Conservation (phyloP, 1,140 invertebrate genomes). For the Contarinia nasturtii region DNA sequence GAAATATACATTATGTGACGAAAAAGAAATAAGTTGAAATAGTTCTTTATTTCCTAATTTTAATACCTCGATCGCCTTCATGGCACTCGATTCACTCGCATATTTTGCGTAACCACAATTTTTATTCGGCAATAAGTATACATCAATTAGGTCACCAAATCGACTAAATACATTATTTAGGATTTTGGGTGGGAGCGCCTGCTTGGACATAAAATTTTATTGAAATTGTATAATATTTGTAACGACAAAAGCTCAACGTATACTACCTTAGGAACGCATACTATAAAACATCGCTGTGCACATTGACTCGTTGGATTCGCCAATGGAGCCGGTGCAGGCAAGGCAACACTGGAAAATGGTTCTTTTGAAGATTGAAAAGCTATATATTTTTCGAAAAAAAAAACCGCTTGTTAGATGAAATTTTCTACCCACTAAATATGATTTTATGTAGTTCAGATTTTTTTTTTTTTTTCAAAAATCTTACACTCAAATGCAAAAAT, state of each 20-base stretch:
- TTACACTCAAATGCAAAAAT: constrained; percentile 1
- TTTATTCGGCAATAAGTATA: constrained; percentile 72
- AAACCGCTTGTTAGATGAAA: too few species aligned
- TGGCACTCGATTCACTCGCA: constrained; percentile 53
- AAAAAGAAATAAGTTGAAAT: constrained; percentile 1
- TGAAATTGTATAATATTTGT: too few species aligned
- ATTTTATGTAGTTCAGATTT: too few species aligned
- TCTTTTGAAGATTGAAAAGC: constrained; percentile 12
- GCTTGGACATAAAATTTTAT: constrained; percentile 22
- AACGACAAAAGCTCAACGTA: too few species aligned
- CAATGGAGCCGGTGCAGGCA: constrained; percentile 53
- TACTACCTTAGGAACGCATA: constrained; percentile 4
- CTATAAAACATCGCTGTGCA: constrained; percentile 21
- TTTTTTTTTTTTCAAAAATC: not conserved
- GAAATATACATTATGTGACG: constrained; percentile 4
- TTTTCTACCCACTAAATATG: too few species aligned
- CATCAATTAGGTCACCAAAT: constrained; percentile 84
- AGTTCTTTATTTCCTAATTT: too few species aligned
- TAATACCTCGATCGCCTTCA: constrained; percentile 20
- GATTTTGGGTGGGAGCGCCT: constrained; percentile 56
- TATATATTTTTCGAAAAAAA: too few species aligned
- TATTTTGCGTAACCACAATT: constrained; percentile 87
- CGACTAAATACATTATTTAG: constrained; percentile 77
- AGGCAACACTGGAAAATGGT: constrained; percentile 36
- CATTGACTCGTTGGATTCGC: constrained; percentile 43